phyloP scores from a whole-genome alignment of 2,888 invertebrate species.

The Morinoia aosen region DNA sequence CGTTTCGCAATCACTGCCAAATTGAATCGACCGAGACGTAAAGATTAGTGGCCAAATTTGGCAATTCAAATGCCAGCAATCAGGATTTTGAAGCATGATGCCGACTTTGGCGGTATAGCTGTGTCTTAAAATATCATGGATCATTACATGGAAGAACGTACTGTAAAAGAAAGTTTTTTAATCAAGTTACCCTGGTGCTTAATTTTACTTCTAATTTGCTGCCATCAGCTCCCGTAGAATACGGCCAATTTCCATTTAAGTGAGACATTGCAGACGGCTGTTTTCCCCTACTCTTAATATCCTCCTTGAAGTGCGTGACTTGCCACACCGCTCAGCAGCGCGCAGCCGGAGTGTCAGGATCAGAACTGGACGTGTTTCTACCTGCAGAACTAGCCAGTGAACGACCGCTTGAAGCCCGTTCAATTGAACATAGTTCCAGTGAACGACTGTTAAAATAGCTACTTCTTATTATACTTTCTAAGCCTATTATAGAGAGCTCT shows the following conservation, averaged over 20 bases:
- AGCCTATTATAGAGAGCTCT: no score
- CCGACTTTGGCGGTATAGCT: background rate
- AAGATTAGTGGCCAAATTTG: slow-evolving; percentile 12
- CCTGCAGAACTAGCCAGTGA: no score
- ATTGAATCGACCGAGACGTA: slow-evolving; percentile 14
- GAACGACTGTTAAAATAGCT: no score
- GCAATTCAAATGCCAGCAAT: slow-evolving; percentile 5
- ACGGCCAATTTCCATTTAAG: background rate
- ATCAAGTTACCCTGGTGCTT: background rate
- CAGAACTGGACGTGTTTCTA: no score
- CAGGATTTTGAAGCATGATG: background rate
- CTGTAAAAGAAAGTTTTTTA: background rate
- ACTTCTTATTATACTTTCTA: no score
- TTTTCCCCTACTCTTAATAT: background rate
- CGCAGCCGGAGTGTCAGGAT: no score
- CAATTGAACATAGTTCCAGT: no score
- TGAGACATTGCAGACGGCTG: background rate
- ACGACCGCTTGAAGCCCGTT: no score
- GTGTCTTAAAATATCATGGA: background rate
- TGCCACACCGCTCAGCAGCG: background rate
- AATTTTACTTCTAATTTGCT: background rate
- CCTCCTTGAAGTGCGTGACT: background rate
- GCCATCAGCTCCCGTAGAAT: background rate
- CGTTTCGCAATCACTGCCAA: background rate
- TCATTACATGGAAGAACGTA: background rate